Base-by-base conservation (phyloP, 2,888 invertebrate species). In the Loripinus fragilis region DNA sequence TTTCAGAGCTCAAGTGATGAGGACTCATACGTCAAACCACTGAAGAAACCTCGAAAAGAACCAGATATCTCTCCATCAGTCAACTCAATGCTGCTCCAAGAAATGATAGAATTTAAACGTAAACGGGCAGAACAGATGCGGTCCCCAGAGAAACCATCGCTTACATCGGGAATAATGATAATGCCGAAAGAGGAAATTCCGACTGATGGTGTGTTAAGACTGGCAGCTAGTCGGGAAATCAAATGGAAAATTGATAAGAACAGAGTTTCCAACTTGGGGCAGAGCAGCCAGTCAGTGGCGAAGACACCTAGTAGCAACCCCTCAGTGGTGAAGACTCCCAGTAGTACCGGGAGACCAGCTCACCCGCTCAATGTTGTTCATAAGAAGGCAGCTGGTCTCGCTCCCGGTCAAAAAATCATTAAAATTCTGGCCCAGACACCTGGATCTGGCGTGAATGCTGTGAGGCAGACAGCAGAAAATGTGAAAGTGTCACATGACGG, bases 81-180 rank as follows among this genome's bases (percentile, higher is more conserved):
- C 28, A 73, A 78, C 20, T 72, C 73, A n/a, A 48, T 78, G 12
- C 67, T 83, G 23, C 71, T 83, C 8, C 74, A 83, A 28, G 78
- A 82, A 52, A 82, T 82, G 82, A 82, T 82, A 28, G 80, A 78
- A 42, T 42, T 83, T 68, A 83, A 83, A 55, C 74, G 83, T 0
- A 80, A 80, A 28, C 35, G 83, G 25, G 83, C 80, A 68, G 75
- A 71, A 38, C 75, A 80, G 12, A 5, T 38, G 7, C 65, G 10
- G 33, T 30, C 60, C 2, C 30, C 60, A 20, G 15, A 30, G 33
- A 60, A 60, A 33, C 60, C 33, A 8, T 20, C 60, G 1, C 30
- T 17, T 12, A 60, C 60, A 33, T 33, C 30, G 17, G 84, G 84
- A 10, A 77, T 84, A 7, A 81, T 81, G 75, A 81, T 84, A 0